Evolutionary conservation across 2,113 vertebrate species (phyloP), one percentile per base, ranked within the genome.

Genomic region (Seriola quinqueradiata): DNA sequence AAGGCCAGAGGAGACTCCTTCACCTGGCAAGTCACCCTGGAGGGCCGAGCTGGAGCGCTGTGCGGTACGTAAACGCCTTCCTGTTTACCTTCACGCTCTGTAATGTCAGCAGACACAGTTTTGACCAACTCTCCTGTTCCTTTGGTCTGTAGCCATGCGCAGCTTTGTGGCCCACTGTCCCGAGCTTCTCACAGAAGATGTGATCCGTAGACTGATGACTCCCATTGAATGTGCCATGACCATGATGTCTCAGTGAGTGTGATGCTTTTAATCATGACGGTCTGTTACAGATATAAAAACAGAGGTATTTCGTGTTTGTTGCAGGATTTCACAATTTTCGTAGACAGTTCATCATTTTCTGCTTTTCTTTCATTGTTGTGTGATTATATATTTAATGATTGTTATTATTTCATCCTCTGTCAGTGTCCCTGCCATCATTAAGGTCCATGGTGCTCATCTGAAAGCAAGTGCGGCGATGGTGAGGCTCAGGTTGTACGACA

Each of bases 391-490:
- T 52, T 25, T 46, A 10, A 44, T 36, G 5, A 40, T 23, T 74
- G 9, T 58, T 17, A 36, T 63, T 28, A 42, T 48, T 64, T 19
- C 1, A 46, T 5, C 13, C 60, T 77, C 57, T 77, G 3, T 83
- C 76, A 99, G 98, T 81, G 97, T 99, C 83, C 97, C 98, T 4
- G 97, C 98, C 68, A 97, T 99, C 84, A 99, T 97, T 86, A 99
- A 99, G 90, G 97, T 97, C 44, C 97, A 99, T 0, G 98, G 98
- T 64, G 97, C 97, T 89, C 98, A 99, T 81, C 94, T 99, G 90
- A 99, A 99, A 95, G 98, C 98, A 66, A 99, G 98, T 78, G 98
- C 98, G 60, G 98, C 98, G 38, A 99, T 99, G 98, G 98, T 99
- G 80, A 97, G 98, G 60, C 96, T 99, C 89, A 92, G 98, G 75